phyloP scores from a whole-genome alignment of 1,140 invertebrate species.

The Nasonia giraulti region DNA sequence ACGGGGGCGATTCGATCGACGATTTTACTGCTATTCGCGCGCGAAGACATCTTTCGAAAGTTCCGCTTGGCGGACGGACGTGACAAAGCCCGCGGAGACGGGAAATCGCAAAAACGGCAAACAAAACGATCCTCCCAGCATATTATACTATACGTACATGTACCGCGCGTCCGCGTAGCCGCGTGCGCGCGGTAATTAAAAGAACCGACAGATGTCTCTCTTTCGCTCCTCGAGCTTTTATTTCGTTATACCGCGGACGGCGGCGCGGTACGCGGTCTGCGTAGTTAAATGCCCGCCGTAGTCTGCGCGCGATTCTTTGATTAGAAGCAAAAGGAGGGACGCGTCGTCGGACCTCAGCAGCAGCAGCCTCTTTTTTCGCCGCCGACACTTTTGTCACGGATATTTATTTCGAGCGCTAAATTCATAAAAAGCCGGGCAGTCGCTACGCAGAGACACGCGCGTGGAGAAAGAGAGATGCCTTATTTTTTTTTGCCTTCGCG shows the following conservation, averaged over 20 bases:
- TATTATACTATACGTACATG: constrained; percentile 54
- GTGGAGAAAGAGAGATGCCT: background rate
- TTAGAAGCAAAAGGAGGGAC: constrained; percentile 62
- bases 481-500: constrained; percentile 28
- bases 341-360: background rate
- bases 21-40: background rate
- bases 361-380: constrained; percentile 20
- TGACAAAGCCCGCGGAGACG: constrained; percentile 62
- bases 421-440: constrained; percentile 29
- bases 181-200: constrained; percentile 66
- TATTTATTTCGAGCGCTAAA: constrained; percentile 44
- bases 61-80: constrained; percentile 48
- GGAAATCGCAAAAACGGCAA: constrained; percentile 63
- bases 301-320: constrained; percentile 67
- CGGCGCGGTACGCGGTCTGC: constrained; percentile 38
- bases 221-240: constrained; percentile 67
- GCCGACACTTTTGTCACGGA: constrained; percentile 28
- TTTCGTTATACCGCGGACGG: constrained; percentile 67
- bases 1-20: background rate
- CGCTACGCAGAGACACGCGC: background rate
- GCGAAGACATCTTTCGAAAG: background rate
- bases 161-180: constrained; percentile 63
- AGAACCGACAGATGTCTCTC: constrained; percentile 73
- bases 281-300: constrained; percentile 32
- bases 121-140: constrained; percentile 56